phyloP scores from a whole-genome alignment of 2,888 invertebrate genomes.

The Poecilus cupreus region DNA sequence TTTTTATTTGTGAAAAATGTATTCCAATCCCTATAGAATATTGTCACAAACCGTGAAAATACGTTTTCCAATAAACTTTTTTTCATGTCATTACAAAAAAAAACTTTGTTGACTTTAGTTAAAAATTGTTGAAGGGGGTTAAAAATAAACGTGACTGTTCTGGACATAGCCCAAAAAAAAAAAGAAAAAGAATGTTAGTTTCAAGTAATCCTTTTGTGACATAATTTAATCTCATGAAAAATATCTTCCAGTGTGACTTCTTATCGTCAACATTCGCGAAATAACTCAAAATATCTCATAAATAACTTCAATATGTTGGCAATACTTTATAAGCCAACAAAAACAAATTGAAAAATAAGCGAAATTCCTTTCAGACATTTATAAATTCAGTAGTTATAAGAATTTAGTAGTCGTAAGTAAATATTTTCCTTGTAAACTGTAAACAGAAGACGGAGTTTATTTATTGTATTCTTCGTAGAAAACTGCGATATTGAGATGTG shows the following conservation, averaged over 20 bases:
- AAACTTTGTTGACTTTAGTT: no score
- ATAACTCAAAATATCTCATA: background rate
- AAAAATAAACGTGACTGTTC: no score
- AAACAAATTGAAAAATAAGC: conserved; percentile 25
- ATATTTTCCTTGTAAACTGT: background rate
- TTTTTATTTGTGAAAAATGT: no score
- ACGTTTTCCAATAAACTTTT: no score
- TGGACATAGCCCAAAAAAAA: no score
- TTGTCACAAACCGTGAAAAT: no score
- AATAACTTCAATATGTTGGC: background rate
- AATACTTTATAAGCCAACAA: background rate
- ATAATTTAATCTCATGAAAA: no score
- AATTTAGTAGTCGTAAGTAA: background rate
- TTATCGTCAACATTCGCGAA: background rate
- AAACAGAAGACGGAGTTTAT: background rate
- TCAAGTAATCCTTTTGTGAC: background rate
- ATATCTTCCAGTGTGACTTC: no score
- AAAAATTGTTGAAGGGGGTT: no score
- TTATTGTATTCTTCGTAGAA: conserved; percentile 13
- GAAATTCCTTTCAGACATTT: conserved; percentile 29
- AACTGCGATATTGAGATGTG: background rate
- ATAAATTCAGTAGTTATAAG: conserved; percentile 22
- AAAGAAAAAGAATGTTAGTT: background rate
- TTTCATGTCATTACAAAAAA: no score
- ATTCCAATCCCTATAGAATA: no score